Base-by-base conservation (phyloP, 2,113 vertebrate species). In the Uria lomvia region DNA sequence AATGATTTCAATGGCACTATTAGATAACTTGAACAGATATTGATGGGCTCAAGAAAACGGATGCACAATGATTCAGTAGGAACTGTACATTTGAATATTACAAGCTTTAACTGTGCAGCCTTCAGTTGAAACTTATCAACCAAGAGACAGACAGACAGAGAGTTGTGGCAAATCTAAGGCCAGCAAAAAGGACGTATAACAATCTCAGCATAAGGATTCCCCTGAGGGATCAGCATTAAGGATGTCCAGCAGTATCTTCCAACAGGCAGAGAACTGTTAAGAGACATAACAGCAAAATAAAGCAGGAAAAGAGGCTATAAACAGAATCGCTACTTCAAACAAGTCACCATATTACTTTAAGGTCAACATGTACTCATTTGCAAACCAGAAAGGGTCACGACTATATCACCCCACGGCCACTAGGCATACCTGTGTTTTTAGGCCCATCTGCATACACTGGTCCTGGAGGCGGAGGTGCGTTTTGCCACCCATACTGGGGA, bases 391-490 rank as follows among this genome's bases (percentile, higher is more conserved):
- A 32, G 59, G 27, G 68, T 20, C 40, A 34, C 2, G 8, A 32
- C 18, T 9, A 10, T 15, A 24, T 9, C 14, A 6, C 8, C 29
- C 17, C 34, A 8, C 1, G 6, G 66, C 50, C 14, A 32, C 49
- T 32, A 40, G 23, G 36, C 56, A 73, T 98, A 99, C 99, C 99
- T 99, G 99, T 99, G 96, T 99, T 99, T 98, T 99, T 99, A 45
- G 99, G 99, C 91, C 98, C 98, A 68, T 99, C 99, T 13, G 97
- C 97, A 24, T 99, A 99, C 94, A 98, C 97, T 1, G 98, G 98
- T 84, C 98, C 99, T 17, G 98, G 98, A 78, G 99, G 98, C 0
- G 98, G 98, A 55, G 98, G 98, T 6, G 98, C 98, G 0, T 99
- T 99, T 86, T 99, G 99, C 98, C 98, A 98, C 53, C 98, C 98